A percentile compares a stretch with the other conserved stretches of the same genome.
Conservation (phyloP, 2,797 vertebrate genomes). For the Cryptoprocta ferox region DNA sequence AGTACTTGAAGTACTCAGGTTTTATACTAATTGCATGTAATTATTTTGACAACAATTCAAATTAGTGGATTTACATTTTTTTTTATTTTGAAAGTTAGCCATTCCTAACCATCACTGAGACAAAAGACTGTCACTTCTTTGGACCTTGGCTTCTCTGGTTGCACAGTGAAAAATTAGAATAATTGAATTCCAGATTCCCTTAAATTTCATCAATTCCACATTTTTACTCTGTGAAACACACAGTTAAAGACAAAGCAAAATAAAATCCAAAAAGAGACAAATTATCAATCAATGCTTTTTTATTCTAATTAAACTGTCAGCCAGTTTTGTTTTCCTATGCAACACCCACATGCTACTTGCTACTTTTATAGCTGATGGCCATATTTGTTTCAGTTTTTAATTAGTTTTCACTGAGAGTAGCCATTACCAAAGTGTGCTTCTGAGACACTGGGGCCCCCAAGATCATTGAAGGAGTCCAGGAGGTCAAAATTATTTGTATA, state of each 20-base stretch:
- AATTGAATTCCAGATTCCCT: conserved; percentile 3
- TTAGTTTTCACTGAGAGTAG: neutral
- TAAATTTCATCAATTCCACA: neutral
- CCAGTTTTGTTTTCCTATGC: neutral
- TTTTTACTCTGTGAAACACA: neutral
- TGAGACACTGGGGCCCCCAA: neutral
- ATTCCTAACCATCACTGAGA: neutral
- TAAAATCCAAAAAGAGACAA: neutral
- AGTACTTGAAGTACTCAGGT: neutral
- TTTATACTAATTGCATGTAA: neutral
- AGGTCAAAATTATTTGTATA: neutral
- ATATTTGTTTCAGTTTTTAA: neutral
- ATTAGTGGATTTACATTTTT: neutral
- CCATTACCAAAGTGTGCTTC: neutral
- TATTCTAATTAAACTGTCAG: conserved; percentile 7
- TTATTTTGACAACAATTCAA: neutral
- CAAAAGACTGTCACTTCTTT: neutral
- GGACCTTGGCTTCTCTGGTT: neutral
- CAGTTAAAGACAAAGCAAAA: neutral
- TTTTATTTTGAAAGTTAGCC: neutral
- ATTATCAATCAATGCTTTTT: neutral
- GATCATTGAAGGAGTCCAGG: neutral
- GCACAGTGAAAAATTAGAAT: neutral
- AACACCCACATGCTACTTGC: neutral
- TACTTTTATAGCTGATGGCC: neutral